Base-by-base conservation (phyloP, 2,113 vertebrate genomes). In the Phoxinus phoxinus region DNA sequence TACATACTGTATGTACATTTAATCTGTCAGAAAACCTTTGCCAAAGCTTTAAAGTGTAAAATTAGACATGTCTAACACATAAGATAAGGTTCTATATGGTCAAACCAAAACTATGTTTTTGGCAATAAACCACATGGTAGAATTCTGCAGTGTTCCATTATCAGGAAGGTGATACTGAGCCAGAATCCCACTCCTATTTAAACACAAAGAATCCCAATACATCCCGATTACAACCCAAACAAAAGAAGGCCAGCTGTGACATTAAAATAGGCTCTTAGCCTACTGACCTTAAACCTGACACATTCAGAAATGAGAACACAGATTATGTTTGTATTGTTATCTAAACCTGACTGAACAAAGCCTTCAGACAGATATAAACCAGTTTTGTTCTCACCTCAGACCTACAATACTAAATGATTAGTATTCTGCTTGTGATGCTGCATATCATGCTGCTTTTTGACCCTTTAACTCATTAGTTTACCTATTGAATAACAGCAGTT, bases 281-380 rank as follows among this genome's bases (percentile, higher is more conserved):
- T 19, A 78, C 69, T 79, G 48, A 67, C 46, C 44, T 82, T 65
- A 44, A 83, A 77, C 48, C 9, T 35, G 12, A 56, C 53, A 56
- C 53, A 56, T 56, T 56, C 21, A 21, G 53, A 56, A 74, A 44
- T n/a, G 9, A n/a, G 12, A 73, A 44, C 35, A 71, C 37, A 73
- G 3, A 72, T 41, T 23, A 72, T n/a, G 21, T n/a, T 6, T 46
- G 21, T 73, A 73, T 6, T 44, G 10, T 73, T 6, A 65, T 65
- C 13, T 17, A 65, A 65, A 17, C 27, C 13, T 44, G 69, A 21
- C 12, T 37, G 53, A 56, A 56, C 53, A 56, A 56, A 56, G 53
- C 53, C 53, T 56, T 5, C 3, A 32, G 17, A 69, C 32, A 69
- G 67, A 9, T 35, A 35, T 30, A 69, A 23, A 71, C 19, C 23